Base-by-base conservation (phyloP, 2,888 invertebrate genomes). In the Ormyrus labotus region DNA sequence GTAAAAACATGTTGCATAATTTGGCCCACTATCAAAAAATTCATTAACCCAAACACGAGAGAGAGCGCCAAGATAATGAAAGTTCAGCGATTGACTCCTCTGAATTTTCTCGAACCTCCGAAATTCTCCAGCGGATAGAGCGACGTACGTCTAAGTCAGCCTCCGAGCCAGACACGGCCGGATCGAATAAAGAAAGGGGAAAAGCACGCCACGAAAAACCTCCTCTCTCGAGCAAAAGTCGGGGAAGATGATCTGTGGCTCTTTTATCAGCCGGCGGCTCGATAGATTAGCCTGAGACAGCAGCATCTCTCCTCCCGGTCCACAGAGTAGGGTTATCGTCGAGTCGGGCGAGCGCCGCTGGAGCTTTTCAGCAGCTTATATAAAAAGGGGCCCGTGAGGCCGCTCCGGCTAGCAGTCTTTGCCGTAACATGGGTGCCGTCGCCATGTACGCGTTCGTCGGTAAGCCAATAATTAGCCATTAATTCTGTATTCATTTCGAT, bases 1-100 rank as follows among this genome's bases (percentile, higher is more conserved):
- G 69, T 63, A 68, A 79, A 78, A 79, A 79, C 73, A 79, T 67
- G 47, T 79, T 79, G 73, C 79, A 63, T 79, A 79, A 79, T 48
- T 5, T 19, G 51, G 53, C 11, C 11, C 50, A 69, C 13, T 75
- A 80, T 80, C 74, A 57, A 47, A 73, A 34, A 75, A 80, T 70
- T 65, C 58, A 80, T 75, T 80, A 80, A 65, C 72, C 73, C 68
- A 73, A 78, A 72, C 67, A 73, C 34, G 55, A 68, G 68, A 61
- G 61, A 60, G 34, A 34, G 34, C 34, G 34, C 34, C 34, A 63
- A 78, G 78, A 78, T 73, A 78, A 78, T 34, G 73, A 60, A 68
- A 73, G n/a, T 51, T 71, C 51, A 63, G 47, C 64, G 69, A 71
- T 78, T 58, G 63, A 70, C 64, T 19, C 67, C 19, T 34, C 7